Percentiles rank a stretch among this genome's conserved stretches.
Conservation (phyloP, 2,888 invertebrate species). For the Autographa gamma region DNA sequence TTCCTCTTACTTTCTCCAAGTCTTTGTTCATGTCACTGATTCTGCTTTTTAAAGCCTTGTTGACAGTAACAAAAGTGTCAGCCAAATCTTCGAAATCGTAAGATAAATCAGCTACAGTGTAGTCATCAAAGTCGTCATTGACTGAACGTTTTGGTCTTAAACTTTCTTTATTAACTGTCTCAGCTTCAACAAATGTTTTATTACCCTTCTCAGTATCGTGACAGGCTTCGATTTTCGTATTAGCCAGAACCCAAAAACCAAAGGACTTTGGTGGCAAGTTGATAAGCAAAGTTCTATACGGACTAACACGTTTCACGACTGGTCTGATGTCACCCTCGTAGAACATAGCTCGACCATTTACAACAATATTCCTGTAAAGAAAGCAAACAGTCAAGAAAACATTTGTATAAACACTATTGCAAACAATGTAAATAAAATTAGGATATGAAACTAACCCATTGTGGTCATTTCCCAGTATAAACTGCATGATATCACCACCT, state of each 20-base stretch:
- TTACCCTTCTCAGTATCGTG: slow-evolving; percentile 60
- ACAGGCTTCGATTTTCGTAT: slow-evolving; percentile 90
- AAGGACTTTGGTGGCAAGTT: slow-evolving; percentile 91
- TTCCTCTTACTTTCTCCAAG: slow-evolving; percentile 64
- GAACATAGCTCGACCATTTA: slow-evolving; percentile 90
- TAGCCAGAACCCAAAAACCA: slow-evolving; percentile 93
- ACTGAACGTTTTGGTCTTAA: slow-evolving; percentile 68
- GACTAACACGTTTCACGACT: slow-evolving; percentile 84
- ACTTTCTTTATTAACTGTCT: slow-evolving; percentile 46
- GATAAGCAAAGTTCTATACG: slow-evolving; percentile 87
- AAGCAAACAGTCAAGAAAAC: background rate
- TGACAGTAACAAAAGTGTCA: slow-evolving; percentile 47
- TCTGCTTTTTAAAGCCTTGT: slow-evolving; percentile 62
- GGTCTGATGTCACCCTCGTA: slow-evolving; percentile 89
- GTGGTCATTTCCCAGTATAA: slow-evolving; percentile 82
- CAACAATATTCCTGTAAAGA: slow-evolving; percentile 86
- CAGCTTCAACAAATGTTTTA: slow-evolving; percentile 57
- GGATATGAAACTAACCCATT: slow-evolving; percentile 70
- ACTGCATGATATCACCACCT: slow-evolving; percentile 89
- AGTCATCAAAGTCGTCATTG: slow-evolving; percentile 59
- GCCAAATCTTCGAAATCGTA: slow-evolving; percentile 55
- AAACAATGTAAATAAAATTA: background rate
- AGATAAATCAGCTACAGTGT: slow-evolving; percentile 47
- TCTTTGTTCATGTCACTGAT: slow-evolving; percentile 69
- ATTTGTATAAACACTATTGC: background rate